phyloP scores from a whole-genome alignment of 2,888 invertebrate species.

The Zele albiditarsus region DNA sequence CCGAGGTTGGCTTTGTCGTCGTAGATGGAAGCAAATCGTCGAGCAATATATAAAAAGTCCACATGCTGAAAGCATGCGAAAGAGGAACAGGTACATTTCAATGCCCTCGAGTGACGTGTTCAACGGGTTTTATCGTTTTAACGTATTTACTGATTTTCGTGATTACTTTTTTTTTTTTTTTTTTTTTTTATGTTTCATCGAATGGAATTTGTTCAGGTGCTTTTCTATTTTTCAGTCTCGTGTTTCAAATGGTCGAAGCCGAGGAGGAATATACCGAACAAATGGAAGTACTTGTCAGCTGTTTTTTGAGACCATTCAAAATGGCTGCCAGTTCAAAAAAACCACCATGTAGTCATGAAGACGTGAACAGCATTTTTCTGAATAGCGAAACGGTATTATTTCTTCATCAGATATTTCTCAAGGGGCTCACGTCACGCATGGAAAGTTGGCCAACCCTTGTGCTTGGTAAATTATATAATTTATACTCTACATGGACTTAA shows the following conservation, averaged over 20 bases:
- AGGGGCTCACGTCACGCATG: slow-evolving; percentile 91
- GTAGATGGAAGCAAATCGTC: slow-evolving; percentile 95
- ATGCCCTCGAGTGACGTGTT: not conserved
- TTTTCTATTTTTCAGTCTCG: slow-evolving; percentile 76
- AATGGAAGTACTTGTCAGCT: slow-evolving; percentile 87
- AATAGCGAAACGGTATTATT: slow-evolving; percentile 94
- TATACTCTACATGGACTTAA: too few relatives aligned
- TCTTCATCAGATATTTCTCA: slow-evolving; percentile 94
- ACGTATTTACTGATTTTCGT: not conserved
- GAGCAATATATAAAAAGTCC: slow-evolving; percentile 96
- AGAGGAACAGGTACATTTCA: slow-evolving; percentile 83
- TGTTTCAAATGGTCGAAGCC: slow-evolving; percentile 93
- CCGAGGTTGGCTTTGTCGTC: slow-evolving; percentile 92
- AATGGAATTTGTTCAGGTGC: not conserved
- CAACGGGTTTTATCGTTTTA: not conserved
- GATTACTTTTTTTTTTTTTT: not conserved
- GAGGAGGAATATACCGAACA: slow-evolving; percentile 95
- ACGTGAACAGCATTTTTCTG: slow-evolving; percentile 94
- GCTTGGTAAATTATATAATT: slow-evolving; percentile 78
- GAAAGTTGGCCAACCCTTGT: slow-evolving; percentile 96
- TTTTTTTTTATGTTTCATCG: not conserved
- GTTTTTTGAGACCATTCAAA: slow-evolving; percentile 91
- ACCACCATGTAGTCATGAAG: slow-evolving; percentile 93
- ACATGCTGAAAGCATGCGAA: slow-evolving; percentile 94
- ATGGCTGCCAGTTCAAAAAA: slow-evolving; percentile 96